A percentile compares a stretch with the other conserved stretches of the same genome.
Evolutionary conservation across 1,140 invertebrate genomes (phyloP).

Genomic region (Camponotus floridanus): DNA sequence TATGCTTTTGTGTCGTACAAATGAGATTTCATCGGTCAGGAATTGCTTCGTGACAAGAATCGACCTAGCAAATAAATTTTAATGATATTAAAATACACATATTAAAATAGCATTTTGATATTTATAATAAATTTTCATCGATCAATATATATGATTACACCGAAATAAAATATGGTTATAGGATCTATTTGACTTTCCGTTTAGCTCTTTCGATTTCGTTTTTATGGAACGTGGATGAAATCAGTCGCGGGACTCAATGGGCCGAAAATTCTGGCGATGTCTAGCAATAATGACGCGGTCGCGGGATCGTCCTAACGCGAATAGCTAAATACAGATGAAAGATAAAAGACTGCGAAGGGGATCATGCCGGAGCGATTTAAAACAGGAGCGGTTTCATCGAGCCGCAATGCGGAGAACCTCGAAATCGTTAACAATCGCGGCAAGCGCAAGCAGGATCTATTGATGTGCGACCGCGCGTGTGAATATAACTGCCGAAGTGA

Average conservation of each 20-base stretch:
- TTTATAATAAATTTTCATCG: background rate
- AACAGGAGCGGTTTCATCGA: slow-evolving; percentile 70
- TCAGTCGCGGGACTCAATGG: background rate
- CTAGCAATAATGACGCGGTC: slow-evolving; percentile 40
- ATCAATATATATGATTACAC: background rate
- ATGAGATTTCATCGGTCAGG: slow-evolving; percentile 53
- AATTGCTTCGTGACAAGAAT: slow-evolving; percentile 42
- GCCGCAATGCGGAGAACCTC: slow-evolving; percentile 65
- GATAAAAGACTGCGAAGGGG: slow-evolving; percentile 67
- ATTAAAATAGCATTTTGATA: too few species aligned
- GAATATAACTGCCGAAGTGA: slow-evolving; percentile 81
- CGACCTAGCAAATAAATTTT: slow-evolving; percentile 11
- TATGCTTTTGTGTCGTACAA: slow-evolving; percentile 40
- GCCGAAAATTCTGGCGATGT: background rate
- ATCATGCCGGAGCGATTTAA: slow-evolving; percentile 76
- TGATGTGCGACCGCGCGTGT: slow-evolving; percentile 79
- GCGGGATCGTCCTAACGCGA: slow-evolving; percentile 63
- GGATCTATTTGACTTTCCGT: background rate
- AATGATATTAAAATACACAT: background rate
- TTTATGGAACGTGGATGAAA: background rate
- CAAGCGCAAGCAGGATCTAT: slow-evolving; percentile 73
- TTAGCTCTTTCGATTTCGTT: background rate
- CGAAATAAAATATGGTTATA: background rate
- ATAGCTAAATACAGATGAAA: slow-evolving; percentile 75
- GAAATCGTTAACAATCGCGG: slow-evolving; percentile 80